These are phyloP conservation scores for Magallana gigas DNA, from an alignment of 1,140 invertebrate genomes.

Conservation along the genomic window DNA sequence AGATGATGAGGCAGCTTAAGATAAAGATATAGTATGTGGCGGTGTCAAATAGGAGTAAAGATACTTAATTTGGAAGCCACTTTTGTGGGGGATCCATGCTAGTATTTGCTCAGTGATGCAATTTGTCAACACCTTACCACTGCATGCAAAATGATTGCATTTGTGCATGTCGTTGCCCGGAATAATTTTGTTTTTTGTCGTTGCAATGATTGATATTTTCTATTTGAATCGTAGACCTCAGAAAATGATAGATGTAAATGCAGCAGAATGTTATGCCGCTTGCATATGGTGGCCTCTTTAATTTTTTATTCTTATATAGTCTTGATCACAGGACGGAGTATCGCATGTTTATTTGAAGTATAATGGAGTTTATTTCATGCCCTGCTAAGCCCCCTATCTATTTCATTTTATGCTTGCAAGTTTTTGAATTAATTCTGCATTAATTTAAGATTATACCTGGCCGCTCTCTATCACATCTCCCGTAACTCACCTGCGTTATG, in stretches of 20 bases:
- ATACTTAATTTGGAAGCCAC: conserved; percentile 10
- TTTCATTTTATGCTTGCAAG: conserved; percentile 36
- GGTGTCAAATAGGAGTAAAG: neutral
- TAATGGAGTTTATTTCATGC: conserved; percentile 33
- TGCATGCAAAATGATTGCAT: neutral
- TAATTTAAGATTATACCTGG: conserved; percentile 24
- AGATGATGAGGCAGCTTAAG: neutral
- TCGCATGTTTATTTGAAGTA: neutral
- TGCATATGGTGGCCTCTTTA: neutral
- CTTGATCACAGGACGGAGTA: neutral
- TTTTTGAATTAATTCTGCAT: conserved; percentile 35
- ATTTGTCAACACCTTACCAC: neutral
- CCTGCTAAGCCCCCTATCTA: conserved; percentile 23
- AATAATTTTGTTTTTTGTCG: neutral
- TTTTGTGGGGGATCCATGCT: neutral
- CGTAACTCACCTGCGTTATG: conserved; percentile 3
- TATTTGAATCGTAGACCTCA: neutral
- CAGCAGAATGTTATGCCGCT: neutral
- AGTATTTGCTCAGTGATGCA: neutral
- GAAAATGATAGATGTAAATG: conserved; percentile 24
- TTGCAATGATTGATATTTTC: conserved; percentile 10
- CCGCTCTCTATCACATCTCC: neutral
- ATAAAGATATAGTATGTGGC: neutral
- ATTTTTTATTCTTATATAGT: neutral
- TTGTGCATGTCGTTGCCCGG: neutral